Percentiles rank a stretch among this genome's conserved stretches.
These are phyloP conservation scores for Phocoena sinus DNA, from an alignment of 2,113 vertebrate genomes.

Conservation along the genomic window DNA sequence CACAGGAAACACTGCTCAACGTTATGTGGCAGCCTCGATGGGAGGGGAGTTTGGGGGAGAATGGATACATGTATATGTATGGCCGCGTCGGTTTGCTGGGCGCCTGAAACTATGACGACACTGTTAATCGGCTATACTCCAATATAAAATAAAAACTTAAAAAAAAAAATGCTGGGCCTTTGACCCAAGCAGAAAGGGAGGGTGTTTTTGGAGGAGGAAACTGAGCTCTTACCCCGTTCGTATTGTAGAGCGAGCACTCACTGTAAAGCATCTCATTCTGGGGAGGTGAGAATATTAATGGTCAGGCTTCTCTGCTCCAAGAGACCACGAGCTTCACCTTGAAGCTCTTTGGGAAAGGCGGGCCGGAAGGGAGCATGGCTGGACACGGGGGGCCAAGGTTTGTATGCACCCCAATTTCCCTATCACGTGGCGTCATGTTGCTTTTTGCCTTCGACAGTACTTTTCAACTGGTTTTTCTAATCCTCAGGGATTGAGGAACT, in stretches of 20 bases:
- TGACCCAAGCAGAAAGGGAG: neutral
- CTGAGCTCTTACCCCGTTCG: no score
- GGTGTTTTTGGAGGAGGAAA: neutral
- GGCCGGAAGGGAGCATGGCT: no score
- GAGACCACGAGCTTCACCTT: accelerated
- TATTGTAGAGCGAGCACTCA: accelerated
- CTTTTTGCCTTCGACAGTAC: neutral
- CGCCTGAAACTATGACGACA: no score
- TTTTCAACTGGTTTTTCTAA: neutral
- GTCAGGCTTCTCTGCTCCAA: neutral
- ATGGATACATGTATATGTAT: no score
- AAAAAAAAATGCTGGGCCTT: neutral
- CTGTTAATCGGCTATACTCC: no score
- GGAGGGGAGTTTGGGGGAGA: no score
- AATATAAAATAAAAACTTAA: no score
- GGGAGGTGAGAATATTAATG: accelerated
- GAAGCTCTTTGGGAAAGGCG: neutral
- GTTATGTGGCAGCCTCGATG: no score
- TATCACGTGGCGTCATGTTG: accelerated
- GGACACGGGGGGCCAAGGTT: accelerated
- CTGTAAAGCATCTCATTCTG: accelerated
- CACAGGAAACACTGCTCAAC: no score
- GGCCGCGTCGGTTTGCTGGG: no score
- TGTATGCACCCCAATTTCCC: accelerated
- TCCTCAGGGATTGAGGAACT: neutral